Evolutionary conservation across 2,888 invertebrate genomes (phyloP).

Genomic region (Dynastes maya): DNA sequence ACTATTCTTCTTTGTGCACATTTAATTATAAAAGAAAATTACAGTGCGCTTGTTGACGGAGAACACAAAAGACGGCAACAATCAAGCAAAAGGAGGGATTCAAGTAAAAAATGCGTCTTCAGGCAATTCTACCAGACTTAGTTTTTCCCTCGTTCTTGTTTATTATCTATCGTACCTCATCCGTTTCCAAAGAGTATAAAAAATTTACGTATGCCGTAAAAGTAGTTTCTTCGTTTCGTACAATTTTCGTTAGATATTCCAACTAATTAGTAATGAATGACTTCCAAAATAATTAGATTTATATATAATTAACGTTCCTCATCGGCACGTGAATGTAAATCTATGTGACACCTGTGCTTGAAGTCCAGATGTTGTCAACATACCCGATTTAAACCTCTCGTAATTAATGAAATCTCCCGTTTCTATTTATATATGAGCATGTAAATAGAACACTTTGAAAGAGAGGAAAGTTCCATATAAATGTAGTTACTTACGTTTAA

Average conservation of each 20-base stretch:
- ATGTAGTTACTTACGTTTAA: neutral
- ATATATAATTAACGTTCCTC: conserved; percentile 48
- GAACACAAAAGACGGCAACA: conserved; percentile 1
- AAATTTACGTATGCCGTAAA: neutral
- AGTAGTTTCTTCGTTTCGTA: neutral
- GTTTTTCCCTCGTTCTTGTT: neutral
- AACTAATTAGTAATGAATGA: conserved; percentile 51
- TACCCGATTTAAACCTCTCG: conserved; percentile 52
- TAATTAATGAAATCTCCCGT: conserved; percentile 56
- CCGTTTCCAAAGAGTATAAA: neutral
- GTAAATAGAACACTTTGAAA: conserved; percentile 27
- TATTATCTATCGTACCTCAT: neutral
- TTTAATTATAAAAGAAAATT: neutral
- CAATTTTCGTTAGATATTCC: neutral
- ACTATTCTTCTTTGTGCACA: too few relatives aligned
- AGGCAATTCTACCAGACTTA: neutral
- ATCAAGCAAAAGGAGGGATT: neutral
- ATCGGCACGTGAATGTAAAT: conserved; percentile 53
- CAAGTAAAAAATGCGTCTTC: conserved; percentile 1
- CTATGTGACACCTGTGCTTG: conserved; percentile 55
- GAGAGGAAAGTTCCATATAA: neutral
- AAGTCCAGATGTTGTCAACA: conserved; percentile 55
- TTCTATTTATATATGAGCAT: conserved; percentile 53
- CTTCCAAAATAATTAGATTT: conserved; percentile 50
- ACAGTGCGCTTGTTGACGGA: neutral